Evolutionary conservation across 2,113 vertebrate genomes (phyloP), one percentile per base, ranked within the genome.

Genomic region (Pedionomus torquatus): DNA sequence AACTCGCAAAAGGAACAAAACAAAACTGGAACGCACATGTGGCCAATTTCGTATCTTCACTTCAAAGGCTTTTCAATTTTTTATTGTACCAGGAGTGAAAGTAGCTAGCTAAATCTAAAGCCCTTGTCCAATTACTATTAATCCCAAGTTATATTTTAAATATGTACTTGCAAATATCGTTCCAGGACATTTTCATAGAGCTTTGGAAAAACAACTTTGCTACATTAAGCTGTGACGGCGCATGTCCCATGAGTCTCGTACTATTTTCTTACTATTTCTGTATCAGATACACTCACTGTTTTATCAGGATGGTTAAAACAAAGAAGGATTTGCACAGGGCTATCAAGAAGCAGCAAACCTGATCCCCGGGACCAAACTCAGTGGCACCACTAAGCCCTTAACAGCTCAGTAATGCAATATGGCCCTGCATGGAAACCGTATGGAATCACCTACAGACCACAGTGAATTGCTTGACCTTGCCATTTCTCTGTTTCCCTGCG

Each of bases 1-100:
- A 90, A 96, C 70, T 90, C 66, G 68, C 17, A 90, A 83, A 93
- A 86, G 79, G 88, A 68, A 82, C 64, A 90, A 94, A 96, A 76
- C 75, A 94, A 78, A 95, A 90, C 55, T 52, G 60, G 43, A 90
- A 90, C 0, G 1, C 30, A 54, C 11, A 60, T 10, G 24, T 8
- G 16, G 88, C 26, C 9, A 25, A 70, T 71, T 92, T 74, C 1
- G 2, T 51, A 64, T 25, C 76, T 81, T 86, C 43, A 49, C 64
- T 80, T 66, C n/a, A 74, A 88, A 83, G 39, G 66, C 19, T 95
- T 91, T 83, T 88, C 54, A 5, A 35, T 31, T 90, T 94, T 75
- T 88, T 72, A 43, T 82, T 77, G 35, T 10, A 80, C 8, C 51
- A 33, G 21, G 6, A 90, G 3, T 63, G 26, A 74, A 85, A 77